Percentiles rank a stretch among this genome's conserved stretches.
phyloP scores from a whole-genome alignment of 2,888 invertebrate species.

The Cephus spinipes region DNA sequence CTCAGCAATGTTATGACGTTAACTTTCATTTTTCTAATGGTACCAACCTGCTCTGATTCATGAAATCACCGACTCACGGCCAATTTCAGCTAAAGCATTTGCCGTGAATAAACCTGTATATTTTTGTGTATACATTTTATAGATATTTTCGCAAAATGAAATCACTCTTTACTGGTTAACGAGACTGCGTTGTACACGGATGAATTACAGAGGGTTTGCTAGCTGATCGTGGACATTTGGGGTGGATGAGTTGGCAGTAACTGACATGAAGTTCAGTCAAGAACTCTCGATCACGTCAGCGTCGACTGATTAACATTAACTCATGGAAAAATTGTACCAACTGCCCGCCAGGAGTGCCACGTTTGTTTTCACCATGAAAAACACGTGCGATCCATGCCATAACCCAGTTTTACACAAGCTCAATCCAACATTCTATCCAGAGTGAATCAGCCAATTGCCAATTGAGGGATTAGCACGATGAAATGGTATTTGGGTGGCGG shows the following conservation, averaged over 20 bases:
- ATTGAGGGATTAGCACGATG: background rate
- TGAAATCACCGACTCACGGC: too few relatives aligned
- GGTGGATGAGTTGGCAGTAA: constrained; percentile 40
- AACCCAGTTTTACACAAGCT: background rate
- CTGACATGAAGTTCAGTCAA: constrained; percentile 55
- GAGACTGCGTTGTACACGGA: background rate
- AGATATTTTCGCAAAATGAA: background rate
- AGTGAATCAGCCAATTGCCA: background rate
- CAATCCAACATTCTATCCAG: background rate
- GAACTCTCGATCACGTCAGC: constrained; percentile 59
- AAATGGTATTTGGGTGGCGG: background rate
- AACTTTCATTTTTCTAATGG: too few relatives aligned
- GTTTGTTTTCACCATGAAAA: background rate
- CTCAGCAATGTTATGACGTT: too few relatives aligned
- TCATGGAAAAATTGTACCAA: constrained; percentile 60
- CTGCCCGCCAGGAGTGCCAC: constrained; percentile 30
- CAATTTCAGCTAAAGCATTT: too few relatives aligned
- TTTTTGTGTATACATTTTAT: background rate
- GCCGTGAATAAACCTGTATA: too few relatives aligned
- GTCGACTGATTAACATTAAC: constrained; percentile 64
- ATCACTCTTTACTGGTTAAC: background rate
- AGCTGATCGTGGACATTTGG: background rate
- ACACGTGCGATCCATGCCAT: background rate
- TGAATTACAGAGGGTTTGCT: background rate
- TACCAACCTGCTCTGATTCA: too few relatives aligned